Evolutionary conservation across 2,888 invertebrate species (phyloP), one percentile per base, ranked within the genome.

Genomic region (Leuctra nigra): DNA sequence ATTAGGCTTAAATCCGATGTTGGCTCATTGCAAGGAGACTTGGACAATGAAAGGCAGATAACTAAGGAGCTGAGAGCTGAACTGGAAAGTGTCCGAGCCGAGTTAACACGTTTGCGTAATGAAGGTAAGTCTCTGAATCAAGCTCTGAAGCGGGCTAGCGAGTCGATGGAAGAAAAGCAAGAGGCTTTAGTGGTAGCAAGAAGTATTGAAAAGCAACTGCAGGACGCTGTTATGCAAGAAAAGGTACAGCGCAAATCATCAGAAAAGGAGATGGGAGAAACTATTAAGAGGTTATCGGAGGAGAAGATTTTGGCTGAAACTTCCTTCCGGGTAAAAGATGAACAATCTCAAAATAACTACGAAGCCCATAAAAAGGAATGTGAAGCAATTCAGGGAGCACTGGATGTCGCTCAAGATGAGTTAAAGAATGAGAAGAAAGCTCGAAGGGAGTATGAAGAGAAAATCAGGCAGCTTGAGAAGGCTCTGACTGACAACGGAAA

Each of bases 71-170:
- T 29, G 7, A 29, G 11, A 29, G 29, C 6, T 11, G 11, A 29
- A 11, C 29, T 25, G 4, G 24, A 47, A n/a, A 11, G 24, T 4
- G 24, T 16, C 2, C 25, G 29, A 6, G 20, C n/a, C 7, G 23
- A 22, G n/a, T n/a, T n/a, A n/a, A n/a, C n/a, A n/a, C n/a, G n/a
- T n/a, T n/a, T n/a, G n/a, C n/a, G 7, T n/a, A n/a, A 23, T 23
- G 47, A 47, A 16, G 24, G 29, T 14, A 47, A 25, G 47, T 24
- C 22, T 25, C 23, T 25, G 29, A 24, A 25, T 16, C 24, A 23
- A n/a, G 47, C 47, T 6, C n/a, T 47, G 25, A 24, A 47, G 25
- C 7, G 16, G 24, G 47, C 24, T 14, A 47, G 29, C 47, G 47
- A 47, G n/a, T 23, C 25, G 47, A 14, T 47, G 14, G 25, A 29